Evolutionary conservation across 2,888 invertebrate genomes (phyloP).

Genomic region (Thymelicus sylvestris): DNA sequence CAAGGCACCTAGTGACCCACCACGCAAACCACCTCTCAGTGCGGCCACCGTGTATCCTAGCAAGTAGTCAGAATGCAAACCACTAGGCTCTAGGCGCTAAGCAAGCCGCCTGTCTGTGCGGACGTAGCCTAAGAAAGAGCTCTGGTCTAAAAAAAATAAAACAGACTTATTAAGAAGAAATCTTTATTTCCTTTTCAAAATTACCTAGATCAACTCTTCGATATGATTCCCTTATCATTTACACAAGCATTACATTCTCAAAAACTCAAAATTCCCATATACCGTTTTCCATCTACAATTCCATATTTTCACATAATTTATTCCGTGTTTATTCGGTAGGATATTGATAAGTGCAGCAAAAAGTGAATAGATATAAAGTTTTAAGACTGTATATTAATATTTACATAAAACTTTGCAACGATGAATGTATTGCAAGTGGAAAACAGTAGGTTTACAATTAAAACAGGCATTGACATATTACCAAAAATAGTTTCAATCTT

Average conservation of each 20-base stretch:
- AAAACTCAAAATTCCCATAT: conserved; percentile 54
- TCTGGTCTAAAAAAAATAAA: conserved; percentile 47
- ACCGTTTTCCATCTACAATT: conserved; percentile 40
- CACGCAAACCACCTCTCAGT: too few relatives aligned
- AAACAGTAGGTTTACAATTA: conserved; percentile 17
- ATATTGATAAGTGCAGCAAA: neutral
- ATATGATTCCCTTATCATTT: conserved; percentile 75
- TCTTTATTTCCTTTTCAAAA: conserved; percentile 76
- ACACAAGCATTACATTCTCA: conserved; percentile 60
- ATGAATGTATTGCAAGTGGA: neutral
- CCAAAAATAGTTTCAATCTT: conserved; percentile 11
- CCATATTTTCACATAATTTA: conserved; percentile 13
- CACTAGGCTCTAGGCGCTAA: too few relatives aligned
- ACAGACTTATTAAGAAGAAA: conserved; percentile 63
- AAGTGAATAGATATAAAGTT: neutral
- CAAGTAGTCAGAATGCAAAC: too few relatives aligned
- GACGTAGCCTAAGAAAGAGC: too few relatives aligned
- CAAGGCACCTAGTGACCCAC: too few relatives aligned
- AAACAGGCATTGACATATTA: neutral
- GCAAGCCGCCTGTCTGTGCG: too few relatives aligned
- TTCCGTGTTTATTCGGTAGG: too few relatives aligned
- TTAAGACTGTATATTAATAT: conserved; percentile 18
- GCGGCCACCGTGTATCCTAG: too few relatives aligned
- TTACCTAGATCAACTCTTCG: conserved; percentile 77
- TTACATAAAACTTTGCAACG: conserved; percentile 7